A percentile compares a stretch with the other conserved stretches of the same genome.
phyloP scores from a whole-genome alignment of 2,888 invertebrate genomes.

The Lasioglossum morio region DNA sequence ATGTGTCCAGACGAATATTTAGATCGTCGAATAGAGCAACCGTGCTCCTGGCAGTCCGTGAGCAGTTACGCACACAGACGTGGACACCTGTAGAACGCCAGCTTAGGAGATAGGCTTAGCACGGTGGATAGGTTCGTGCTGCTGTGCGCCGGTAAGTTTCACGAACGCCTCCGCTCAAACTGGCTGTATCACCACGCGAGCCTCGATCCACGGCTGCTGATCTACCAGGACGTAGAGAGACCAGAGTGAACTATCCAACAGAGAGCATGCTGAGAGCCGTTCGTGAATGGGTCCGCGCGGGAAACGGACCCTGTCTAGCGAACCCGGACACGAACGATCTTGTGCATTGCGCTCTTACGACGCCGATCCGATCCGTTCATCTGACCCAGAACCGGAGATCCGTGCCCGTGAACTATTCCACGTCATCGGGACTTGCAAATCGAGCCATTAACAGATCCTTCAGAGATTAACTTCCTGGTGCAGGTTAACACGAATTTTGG shows the following conservation, averaged over 20 bases:
- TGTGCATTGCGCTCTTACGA: constrained; percentile 55
- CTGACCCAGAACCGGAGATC: constrained; percentile 65
- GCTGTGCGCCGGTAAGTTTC: constrained; percentile 18
- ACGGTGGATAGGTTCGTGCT: background rate
- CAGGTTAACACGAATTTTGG: background rate
- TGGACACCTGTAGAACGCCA: background rate
- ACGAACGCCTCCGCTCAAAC: constrained; percentile 21
- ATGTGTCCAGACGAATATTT: constrained; percentile 50
- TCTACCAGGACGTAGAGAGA: constrained; percentile 28
- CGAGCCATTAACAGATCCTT: background rate
- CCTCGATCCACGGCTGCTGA: constrained; percentile 17
- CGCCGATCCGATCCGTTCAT: constrained; percentile 55
- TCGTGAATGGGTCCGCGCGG: constrained; percentile 61
- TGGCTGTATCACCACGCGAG: constrained; percentile 12
- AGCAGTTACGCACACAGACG: constrained; percentile 17
- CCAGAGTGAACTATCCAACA: background rate
- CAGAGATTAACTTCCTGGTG: background rate
- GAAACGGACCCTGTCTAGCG: constrained; percentile 62
- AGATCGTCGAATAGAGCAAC: constrained; percentile 36
- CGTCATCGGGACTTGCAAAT: background rate
- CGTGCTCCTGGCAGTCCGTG: constrained; percentile 21
- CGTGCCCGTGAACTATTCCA: constrained; percentile 66
- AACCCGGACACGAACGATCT: constrained; percentile 67
- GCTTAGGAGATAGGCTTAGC: background rate
- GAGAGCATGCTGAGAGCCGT: constrained; percentile 3